Evolutionary conservation across 2,888 invertebrate genomes (phyloP), one percentile per base, ranked within the genome.

Genomic region (Aporophyla nigra): DNA sequence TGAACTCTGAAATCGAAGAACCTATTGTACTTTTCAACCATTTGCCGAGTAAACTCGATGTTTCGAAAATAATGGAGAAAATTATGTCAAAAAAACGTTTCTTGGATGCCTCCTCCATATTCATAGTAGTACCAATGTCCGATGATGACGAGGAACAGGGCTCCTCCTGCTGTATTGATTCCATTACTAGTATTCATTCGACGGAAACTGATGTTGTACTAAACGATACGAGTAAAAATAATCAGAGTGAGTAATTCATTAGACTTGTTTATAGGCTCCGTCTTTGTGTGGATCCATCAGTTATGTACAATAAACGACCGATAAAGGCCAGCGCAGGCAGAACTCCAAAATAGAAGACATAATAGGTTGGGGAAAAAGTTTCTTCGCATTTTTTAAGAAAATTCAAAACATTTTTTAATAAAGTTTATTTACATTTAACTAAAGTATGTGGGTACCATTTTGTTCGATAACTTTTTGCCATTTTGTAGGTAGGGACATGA

Each of bases 51-150:
- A 78, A 90, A 61, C 61, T 83, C 9, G 86, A 90, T 61, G 76
- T 91, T 16, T 73, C 83, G 24, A 80, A 86, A 40, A 84, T 93
- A 62, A 78, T 92, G 7, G 83, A 89, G 51, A 85, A 88, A 80
- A 83, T 92, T 33, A 58, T 91, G 12, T 67, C 86, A 5, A 87
- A 82, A 10, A 88, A 88, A 19, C 72, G 86, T 46, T 69, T 90
- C 10, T 49, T 71, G 2, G 80, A 83, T 53, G 74, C 87, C 7
- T 93, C 94, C 0, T 91, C 93, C 5, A 86, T 93, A 51, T 90
- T 90, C 69, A 80, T 94, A 33, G 85, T 94, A 10, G 84, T 94
- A 16, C 88, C 93, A 43, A 61, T 68, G 10, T 89, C 90, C 27
- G 90, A 91, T 16, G 90, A 91, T 62, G 89, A 90, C 51, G 87